Evolutionary conservation across 2,797 vertebrate species (phyloP).

Genomic region (Forpus xanthops): DNA sequence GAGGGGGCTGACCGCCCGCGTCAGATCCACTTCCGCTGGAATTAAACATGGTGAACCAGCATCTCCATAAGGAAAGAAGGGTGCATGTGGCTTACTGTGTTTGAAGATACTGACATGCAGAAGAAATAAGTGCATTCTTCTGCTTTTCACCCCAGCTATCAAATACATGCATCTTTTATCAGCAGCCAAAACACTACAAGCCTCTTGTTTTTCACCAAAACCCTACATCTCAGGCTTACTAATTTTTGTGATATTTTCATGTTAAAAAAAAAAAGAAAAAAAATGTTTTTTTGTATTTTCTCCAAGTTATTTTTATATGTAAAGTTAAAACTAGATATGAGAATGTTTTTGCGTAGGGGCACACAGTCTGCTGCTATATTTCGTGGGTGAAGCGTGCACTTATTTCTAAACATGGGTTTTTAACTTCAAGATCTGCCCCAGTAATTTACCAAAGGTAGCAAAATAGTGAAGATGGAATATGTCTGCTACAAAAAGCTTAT

Average conservation of each 20-base stretch:
- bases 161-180: slow-evolving; percentile 96
- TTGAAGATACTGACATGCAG: slow-evolving; percentile 81
- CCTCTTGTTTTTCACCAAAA: slow-evolving; percentile 98
- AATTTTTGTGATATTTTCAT: slow-evolving; percentile 99
- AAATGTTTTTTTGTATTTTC: slow-evolving; percentile 96
- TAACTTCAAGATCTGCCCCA: slow-evolving; percentile 89
- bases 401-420: slow-evolving; percentile 93
- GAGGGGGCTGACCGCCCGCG: slow-evolving; percentile 97
- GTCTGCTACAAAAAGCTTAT: slow-evolving; percentile 88
- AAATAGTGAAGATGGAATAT: slow-evolving; percentile 89
- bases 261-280: slow-evolving; percentile 89
- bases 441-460: slow-evolving; percentile 98
- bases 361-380: slow-evolving; percentile 92
- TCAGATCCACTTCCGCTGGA: slow-evolving; percentile 99
- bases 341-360: slow-evolving; percentile 95
- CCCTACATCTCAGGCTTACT: slow-evolving; percentile 98
- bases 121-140: slow-evolving; percentile 89
- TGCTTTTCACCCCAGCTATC: slow-evolving; percentile 88
- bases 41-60: slow-evolving; percentile 78
- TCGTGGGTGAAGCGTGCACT: slow-evolving; percentile 91
- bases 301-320: slow-evolving; percentile 98
- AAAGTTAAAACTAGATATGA: slow-evolving; percentile 95
- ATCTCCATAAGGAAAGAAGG: slow-evolving; percentile 75
- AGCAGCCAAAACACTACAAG: slow-evolving; percentile 98
- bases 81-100: slow-evolving; percentile 85